phyloP scores from a whole-genome alignment of 2,797 vertebrate species.

The Chiloscyllium punctatum region DNA sequence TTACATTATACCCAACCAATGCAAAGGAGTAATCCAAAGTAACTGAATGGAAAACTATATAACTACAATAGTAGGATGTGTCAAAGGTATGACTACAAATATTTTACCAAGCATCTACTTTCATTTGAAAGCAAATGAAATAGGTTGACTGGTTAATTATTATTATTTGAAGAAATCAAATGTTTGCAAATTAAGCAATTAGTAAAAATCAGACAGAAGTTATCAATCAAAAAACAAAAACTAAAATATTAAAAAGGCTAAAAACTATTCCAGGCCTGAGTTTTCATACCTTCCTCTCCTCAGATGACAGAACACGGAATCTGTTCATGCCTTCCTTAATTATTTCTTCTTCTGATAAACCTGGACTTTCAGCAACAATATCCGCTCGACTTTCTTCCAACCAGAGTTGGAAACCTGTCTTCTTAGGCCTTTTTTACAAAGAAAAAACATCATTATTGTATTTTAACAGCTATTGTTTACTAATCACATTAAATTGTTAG shows the following conservation, averaged over 20 bases:
- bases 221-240: background rate
- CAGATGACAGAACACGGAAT: conserved; percentile 71
- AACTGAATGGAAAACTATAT: background rate
- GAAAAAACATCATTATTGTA: background rate
- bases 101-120: background rate
- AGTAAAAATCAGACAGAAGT: background rate
- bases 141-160: background rate
- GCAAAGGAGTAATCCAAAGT: background rate
- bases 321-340: conserved; percentile 90
- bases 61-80: no score
- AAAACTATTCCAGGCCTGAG: background rate
- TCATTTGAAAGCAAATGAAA: background rate
- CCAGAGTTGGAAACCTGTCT: conserved; percentile 92
- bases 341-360: conserved; percentile 80
- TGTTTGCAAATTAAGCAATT: background rate
- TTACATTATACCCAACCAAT: background rate
- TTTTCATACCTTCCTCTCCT: conserved; percentile 67
- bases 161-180: background rate
- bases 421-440: conserved; percentile 66
- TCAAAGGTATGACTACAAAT: background rate
- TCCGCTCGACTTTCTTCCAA: conserved; percentile 79
- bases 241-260: background rate
- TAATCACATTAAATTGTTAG: background rate
- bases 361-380: conserved; percentile 70
- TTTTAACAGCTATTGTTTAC: background rate